phyloP scores from a whole-genome alignment of 2,797 vertebrate species.

The Rousettus madagascariensis region DNA sequence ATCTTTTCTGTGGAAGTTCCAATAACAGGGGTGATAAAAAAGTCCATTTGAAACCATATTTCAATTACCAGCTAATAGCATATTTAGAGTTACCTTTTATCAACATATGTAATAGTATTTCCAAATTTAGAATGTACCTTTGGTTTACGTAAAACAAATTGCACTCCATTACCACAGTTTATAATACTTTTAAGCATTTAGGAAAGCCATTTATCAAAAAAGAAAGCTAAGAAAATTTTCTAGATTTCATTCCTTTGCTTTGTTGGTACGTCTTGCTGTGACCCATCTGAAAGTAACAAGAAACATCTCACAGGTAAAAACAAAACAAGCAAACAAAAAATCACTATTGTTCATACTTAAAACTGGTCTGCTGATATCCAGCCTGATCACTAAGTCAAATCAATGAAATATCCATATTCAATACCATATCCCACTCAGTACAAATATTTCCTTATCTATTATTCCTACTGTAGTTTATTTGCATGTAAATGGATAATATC shows the following conservation, averaged over 20 bases:
- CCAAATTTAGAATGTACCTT: not conserved
- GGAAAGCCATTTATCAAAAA: not conserved
- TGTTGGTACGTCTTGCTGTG: not conserved
- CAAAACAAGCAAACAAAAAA: not conserved
- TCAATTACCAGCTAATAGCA: not conserved
- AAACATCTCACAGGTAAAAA: not conserved
- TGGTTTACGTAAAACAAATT: not conserved
- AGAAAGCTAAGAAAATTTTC: not conserved
- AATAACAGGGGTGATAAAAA: not conserved
- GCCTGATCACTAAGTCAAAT: not conserved
- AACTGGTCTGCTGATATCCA: not conserved
- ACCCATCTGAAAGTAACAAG: not conserved
- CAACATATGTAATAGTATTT: not conserved
- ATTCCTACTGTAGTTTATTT: not conserved
- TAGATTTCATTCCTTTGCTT: not conserved
- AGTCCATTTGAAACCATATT: not conserved
- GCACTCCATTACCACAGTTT: not conserved
- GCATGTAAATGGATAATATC: not conserved
- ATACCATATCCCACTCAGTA: not conserved
- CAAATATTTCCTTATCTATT: not conserved
- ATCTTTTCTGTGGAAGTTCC: not conserved
- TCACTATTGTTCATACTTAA: not conserved
- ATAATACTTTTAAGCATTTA: not conserved
- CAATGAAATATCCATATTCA: not conserved
- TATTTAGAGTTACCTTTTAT: conserved; percentile 2